Percentiles rank a stretch among this genome's conserved stretches.
phyloP scores from a whole-genome alignment of 1,140 invertebrate species.

The Lasioglossum albipes region DNA sequence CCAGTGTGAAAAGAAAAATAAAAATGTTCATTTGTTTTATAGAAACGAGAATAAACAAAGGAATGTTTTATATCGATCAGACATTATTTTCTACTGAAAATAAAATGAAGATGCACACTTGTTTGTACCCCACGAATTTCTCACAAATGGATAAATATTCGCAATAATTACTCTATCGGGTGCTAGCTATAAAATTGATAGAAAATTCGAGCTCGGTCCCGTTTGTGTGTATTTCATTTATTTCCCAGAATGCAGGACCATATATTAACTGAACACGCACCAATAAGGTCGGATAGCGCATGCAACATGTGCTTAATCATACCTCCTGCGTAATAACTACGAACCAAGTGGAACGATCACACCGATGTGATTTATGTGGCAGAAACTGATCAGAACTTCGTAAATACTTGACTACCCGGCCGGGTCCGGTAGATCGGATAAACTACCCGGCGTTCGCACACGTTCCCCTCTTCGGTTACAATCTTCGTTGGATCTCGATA shows the following conservation, averaged over 20 bases:
- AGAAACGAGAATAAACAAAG: no score
- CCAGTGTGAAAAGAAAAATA: no score
- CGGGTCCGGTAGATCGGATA: constrained; percentile 18
- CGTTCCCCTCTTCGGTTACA: constrained; percentile 32
- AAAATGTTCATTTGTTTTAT: no score
- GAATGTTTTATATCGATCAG: no score
- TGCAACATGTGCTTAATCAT: neutral
- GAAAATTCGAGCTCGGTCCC: no score
- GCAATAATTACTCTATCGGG: no score
- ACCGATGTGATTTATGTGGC: neutral
- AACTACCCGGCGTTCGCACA: constrained; percentile 41
- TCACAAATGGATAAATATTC: no score
- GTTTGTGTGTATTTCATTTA: neutral
- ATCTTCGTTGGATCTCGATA: constrained; percentile 34
- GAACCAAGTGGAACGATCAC: constrained; percentile 1
- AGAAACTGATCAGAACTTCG: neutral
- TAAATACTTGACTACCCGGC: constrained; percentile 24
- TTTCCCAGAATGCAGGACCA: neutral
- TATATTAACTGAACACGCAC: neutral
- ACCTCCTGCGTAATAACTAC: neutral
- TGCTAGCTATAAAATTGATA: no score
- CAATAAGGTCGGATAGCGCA: neutral
- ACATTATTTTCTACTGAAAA: no score
- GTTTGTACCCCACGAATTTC: no score
- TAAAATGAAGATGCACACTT: no score